Base-by-base conservation (phyloP, 1,140 invertebrate genomes). In the Aphidius ervi region DNA sequence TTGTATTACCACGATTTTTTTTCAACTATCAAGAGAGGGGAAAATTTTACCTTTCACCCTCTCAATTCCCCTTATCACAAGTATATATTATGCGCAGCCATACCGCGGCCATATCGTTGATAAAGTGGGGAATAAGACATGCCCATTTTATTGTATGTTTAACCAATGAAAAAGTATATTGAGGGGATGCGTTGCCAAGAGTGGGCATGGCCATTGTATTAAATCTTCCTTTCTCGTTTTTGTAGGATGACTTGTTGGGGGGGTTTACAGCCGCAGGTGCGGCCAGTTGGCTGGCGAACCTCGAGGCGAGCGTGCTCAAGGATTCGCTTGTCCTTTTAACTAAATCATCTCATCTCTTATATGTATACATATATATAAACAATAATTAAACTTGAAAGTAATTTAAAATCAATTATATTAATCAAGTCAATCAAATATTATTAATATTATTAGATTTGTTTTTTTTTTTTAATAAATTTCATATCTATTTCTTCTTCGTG, bases 101-200 rank as follows among this genome's bases (percentile, higher is more conserved):
- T 75, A 73, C 75, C 68, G 70, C 71, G 66, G 73, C 68, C 72
- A 74, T 75, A 66, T 69, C 68, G 62, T 55, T 46, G 56, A 53
- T 58, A 56, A 16, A 40, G 56, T 48, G 58, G 54, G 60, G 66
- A 65, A 62, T 67, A 56, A 63, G 67, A 41, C 55, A 65, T 70
- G 68, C 70, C 72, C 67, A 62, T 63, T 61, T 47, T 57, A 42
- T 20, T 23, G 43, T 37, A 64, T 62, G 57, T 37, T 46, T 10
- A 50, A 55, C 62, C 65, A 65, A 66, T 69, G 62, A 67, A 63
- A 63, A 62, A 65, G 65, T 47, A 42, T 39, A 16, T 9, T 47
- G 48, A 47, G 40, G 62, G 60, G 55, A 20, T 56, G 50, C 47
- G 10, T 20, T 20, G 42, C 58, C 37, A 57, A 63, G 64, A 66